These are phyloP conservation scores for Cryptoblepharus egeriae DNA, from an alignment of 2,797 vertebrate species.

Conservation along the genomic window DNA sequence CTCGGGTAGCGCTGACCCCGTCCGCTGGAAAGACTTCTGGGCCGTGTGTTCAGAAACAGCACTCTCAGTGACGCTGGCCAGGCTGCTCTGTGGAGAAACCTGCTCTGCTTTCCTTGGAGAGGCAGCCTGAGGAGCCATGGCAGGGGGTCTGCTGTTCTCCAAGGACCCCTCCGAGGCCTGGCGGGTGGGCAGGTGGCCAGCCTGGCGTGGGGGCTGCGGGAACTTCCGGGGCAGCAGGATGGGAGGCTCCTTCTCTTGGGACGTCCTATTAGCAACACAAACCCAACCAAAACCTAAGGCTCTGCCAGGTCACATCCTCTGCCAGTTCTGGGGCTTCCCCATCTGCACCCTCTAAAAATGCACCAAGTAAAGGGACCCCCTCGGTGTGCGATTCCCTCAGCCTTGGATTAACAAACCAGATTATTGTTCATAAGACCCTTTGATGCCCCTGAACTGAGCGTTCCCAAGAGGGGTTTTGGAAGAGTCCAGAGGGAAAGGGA, in stretches of 20 bases:
- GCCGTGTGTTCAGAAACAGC: conserved; percentile 47
- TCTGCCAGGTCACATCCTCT: no score
- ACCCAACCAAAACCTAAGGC: no score
- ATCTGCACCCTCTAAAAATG: no score
- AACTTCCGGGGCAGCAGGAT: not conserved
- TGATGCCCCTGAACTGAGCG: no score
- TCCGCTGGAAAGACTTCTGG: conserved; percentile 55
- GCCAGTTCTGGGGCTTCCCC: no score
- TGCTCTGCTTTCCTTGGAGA: not conserved
- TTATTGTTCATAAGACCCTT: no score
- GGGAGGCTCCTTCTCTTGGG: not conserved
- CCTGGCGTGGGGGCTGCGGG: rapidly evolving
- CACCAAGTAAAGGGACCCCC: no score
- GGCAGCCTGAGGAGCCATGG: rapidly evolving
- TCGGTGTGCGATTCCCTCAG: no score
- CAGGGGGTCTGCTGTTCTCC: rapidly evolving
- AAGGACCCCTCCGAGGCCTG: not conserved
- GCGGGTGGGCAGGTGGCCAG: not conserved
- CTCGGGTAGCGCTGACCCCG: conserved; percentile 60
- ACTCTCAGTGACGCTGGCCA: conserved; percentile 72
- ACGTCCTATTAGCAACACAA: conserved; percentile 43
- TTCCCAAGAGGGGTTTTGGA: not conserved
- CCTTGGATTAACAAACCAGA: no score
- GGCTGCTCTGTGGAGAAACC: conserved; percentile 71
- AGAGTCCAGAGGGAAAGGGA: no score